Evolutionary conservation across 1,140 invertebrate species (phyloP), one percentile per base, ranked within the genome.

Genomic region (Aphelinus atriplicis): DNA sequence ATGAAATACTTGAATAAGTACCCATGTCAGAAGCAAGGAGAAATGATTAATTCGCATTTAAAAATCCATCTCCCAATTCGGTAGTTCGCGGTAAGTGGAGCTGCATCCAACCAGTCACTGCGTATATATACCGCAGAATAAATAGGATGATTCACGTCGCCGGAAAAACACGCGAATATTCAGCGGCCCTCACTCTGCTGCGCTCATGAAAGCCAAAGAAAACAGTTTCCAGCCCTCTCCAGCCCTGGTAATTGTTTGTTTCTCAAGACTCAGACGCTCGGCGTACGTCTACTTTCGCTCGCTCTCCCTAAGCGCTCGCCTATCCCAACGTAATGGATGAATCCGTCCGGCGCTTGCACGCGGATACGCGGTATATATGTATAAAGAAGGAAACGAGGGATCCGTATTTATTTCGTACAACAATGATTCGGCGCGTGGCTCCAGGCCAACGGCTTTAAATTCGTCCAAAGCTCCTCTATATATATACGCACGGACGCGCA

Each of bases 341-440:
- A 75, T 75, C 70, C 70, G 51, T 57, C 9, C 48, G 65, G 58
- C n/a, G 46, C 51, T 4, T 53, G 9, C 51, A 53, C 51, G 42
- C 42, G 42, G 26, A 43, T 7, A 50, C 42, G 7, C 5, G 7
- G 64, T 26, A 26, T 26, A 26, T 26, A 26, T 26, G 26, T 26
- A 26, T 26, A 26, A 26, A 26, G 26, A 26, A 9, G 56, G 9
- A 48, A 42, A 66, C 26, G 50, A 66, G 64, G 53, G 4, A 66
- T 66, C 64, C 65, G 67, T 65, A 65, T 70, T 69, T 75, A 70
- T 69, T 51, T 9, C 51, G 61, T 43, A n/a, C 66, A 65, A 58
- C 67, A 70, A 75, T 75, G 61, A 75, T 70, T 75, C 70, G 73
- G 4, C 46, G 6, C 64, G 67, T 75, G 73, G 73, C 73, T 56